phyloP scores from a whole-genome alignment of 2,113 vertebrate species.

The Argyrosomus japonicus region DNA sequence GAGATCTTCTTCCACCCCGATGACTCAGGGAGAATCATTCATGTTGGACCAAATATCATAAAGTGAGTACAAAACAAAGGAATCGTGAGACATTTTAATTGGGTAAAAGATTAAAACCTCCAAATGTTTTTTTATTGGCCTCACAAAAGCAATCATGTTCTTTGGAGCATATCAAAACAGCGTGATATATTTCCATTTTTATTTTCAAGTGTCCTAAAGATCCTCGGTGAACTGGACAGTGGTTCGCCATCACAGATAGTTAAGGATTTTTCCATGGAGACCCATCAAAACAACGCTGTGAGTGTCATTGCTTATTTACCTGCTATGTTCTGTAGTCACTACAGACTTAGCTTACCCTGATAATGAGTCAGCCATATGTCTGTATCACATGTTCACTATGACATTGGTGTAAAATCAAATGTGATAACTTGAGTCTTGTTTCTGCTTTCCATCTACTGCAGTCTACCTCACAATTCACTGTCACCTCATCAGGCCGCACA shows the following conservation, averaged over 20 bases:
- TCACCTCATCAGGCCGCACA: constrained; percentile 93
- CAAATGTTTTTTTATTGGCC: neutral
- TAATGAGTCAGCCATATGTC: neutral
- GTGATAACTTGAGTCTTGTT: neutral
- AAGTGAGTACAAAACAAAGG: constrained; percentile 85
- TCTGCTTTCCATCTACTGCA: constrained; percentile 47
- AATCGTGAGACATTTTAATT: neutral
- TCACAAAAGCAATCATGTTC: neutral
- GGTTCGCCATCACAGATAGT: constrained; percentile 84
- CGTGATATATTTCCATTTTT: neutral
- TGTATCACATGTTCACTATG: neutral
- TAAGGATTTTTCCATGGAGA: constrained; percentile 90
- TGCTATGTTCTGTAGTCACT: neutral
- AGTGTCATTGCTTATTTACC: constrained; percentile 59
- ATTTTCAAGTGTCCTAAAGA: constrained; percentile 88
- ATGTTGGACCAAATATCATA: constrained; percentile 91
- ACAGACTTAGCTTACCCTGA: too few species aligned
- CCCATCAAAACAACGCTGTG: constrained; percentile 87
- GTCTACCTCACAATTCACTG: constrained; percentile 83
- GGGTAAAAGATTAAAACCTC: neutral
- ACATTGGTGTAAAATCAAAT: neutral
- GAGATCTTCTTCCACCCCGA: constrained; percentile 97
- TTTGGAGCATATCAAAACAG: neutral
- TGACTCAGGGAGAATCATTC: constrained; percentile 95
- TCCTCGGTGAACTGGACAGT: constrained; percentile 85